Base-by-base conservation (phyloP, 2,888 invertebrate species). In the Dusona sp. region DNA sequence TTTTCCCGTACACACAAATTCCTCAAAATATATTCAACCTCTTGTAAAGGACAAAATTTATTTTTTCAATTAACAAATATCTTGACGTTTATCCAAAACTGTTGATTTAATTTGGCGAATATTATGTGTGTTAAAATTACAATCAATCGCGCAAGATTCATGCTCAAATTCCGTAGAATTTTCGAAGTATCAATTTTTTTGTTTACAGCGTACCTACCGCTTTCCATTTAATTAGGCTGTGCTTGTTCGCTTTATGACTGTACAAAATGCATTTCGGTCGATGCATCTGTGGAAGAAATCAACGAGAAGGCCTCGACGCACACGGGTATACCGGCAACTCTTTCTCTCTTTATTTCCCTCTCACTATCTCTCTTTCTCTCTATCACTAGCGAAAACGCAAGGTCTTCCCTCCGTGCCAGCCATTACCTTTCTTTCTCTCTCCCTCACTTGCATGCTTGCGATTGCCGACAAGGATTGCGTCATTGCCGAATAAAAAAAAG, bases 401-500 rank as follows among this genome's bases (percentile, higher is more conserved):
- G 61, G 22, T 65, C 51, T 67, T 36, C 25, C 67, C 61, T 25
- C 75, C 70, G 51, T 48, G 33, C 54, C 61, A 70, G 25, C 22
- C 42, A 13, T 61, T 48, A 6, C 22, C 65, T 79, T 36, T 64
- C 29, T 19, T 45, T 64, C 48, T 57, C 51, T 33, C 48, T 67
- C 29, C 42, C 65, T 36, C 22, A 42, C 64, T 68, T 42, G 72
- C 70, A 48, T 64, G 51, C 38, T 54, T 16, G 73, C 54, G 68
- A 64, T 79, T 75, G 72, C 75, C 70, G 74, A 79, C 45, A 22
- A 64, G n/a, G 74, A 83, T 86, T 86, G 83, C 83, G 83, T 86
- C 84, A 86, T 84, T 78, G 74, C 80, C 81, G 51, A 80, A 86
- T 79, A 84, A 82, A 70, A 79, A 42, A 16, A 54, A 73, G n/a